phyloP scores from a whole-genome alignment of 2,888 invertebrate genomes.

The Eutolmus rufibarbis region DNA sequence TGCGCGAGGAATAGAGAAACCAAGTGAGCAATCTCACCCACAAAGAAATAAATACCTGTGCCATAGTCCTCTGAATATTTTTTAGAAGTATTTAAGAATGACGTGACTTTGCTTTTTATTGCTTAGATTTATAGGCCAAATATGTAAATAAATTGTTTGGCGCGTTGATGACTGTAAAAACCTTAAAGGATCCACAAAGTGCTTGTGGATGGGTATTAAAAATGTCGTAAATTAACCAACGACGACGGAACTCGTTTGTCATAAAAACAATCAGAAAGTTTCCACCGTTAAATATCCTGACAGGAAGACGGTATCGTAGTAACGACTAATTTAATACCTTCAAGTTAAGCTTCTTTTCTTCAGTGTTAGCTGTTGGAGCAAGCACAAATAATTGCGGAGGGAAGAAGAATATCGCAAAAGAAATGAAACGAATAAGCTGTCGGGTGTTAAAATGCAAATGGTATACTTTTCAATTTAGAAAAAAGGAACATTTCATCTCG shows the following conservation, averaged over 20 bases:
- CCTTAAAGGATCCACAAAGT: not conserved
- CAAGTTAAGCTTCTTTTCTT: not conserved
- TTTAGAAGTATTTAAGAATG: not conserved
- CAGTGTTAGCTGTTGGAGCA: not conserved
- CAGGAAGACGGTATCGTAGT: not conserved
- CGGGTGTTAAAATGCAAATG: not conserved
- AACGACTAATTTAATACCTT: not conserved
- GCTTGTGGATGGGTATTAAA: not conserved
- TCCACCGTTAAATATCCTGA: not conserved
- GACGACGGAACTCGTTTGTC: not conserved
- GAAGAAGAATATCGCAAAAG: not conserved
- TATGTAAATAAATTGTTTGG: not conserved
- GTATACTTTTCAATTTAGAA: not conserved
- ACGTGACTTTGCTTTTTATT: not conserved
- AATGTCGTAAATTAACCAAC: not conserved
- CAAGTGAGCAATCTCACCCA: not conserved
- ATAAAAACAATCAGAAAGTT: not conserved
- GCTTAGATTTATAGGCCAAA: not conserved
- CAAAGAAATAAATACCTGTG: not conserved
- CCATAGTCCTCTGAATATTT: not conserved
- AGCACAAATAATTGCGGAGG: not conserved
- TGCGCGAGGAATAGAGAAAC: not conserved
- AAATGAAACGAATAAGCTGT: not conserved
- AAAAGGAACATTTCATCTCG: not conserved
- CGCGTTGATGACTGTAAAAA: not conserved